A percentile compares a stretch with the other conserved stretches of the same genome.
phyloP scores from a whole-genome alignment of 1,140 invertebrate genomes.

The Panulirus ornatus region DNA sequence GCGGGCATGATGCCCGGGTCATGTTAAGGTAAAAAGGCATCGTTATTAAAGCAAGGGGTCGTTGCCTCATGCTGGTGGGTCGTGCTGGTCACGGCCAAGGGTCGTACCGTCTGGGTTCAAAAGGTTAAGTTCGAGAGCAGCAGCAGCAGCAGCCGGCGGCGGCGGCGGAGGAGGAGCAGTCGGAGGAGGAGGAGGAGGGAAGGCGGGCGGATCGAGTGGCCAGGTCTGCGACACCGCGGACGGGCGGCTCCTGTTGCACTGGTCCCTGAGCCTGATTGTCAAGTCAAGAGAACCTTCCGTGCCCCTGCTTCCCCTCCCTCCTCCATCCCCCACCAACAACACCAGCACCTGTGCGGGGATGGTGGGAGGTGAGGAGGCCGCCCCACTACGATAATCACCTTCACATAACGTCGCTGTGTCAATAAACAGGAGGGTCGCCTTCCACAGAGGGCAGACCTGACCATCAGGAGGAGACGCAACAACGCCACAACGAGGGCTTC shows the following conservation, averaged over 20 bases:
- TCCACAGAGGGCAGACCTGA: too few relatives aligned
- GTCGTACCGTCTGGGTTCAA: too few relatives aligned
- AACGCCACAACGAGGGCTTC: too few relatives aligned
- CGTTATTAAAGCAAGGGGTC: too few relatives aligned
- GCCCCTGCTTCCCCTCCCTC: background rate
- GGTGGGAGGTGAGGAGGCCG: background rate
- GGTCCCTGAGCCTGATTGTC: background rate
- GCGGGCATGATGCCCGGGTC: too few relatives aligned
- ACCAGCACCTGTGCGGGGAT: background rate
- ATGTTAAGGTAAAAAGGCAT: too few relatives aligned
- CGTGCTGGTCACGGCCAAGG: too few relatives aligned
- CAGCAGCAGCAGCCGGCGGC: background rate
- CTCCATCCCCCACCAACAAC: background rate
- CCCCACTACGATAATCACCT: background rate
- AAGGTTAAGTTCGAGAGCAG: too few relatives aligned
- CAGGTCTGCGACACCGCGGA: background rate
- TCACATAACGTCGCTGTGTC: background rate
- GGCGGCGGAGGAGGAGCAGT: background rate
- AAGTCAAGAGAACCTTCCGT: background rate
- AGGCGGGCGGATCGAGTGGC: background rate
- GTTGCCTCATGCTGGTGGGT: too few relatives aligned
- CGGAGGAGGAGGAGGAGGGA: background rate
- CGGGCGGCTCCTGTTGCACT: slow-evolving; percentile 6
- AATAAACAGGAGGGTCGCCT: background rate
- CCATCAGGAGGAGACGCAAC: too few relatives aligned